Evolutionary conservation across 2,797 vertebrate genomes (phyloP).

Genomic region (Arrhamphus sclerolepis): DNA sequence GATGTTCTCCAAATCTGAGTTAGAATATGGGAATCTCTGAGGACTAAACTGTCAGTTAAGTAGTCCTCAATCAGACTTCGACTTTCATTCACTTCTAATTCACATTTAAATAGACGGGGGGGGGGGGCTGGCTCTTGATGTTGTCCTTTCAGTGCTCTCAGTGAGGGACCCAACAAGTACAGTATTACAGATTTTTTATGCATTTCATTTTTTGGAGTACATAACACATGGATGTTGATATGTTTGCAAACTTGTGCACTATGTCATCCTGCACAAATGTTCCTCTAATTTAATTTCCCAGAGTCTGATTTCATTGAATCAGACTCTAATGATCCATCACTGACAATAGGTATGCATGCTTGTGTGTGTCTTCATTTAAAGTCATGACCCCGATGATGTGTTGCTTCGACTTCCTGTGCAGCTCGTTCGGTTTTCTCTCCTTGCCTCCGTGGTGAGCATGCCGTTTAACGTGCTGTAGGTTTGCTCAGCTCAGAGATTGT

Average conservation of each 20-base stretch:
- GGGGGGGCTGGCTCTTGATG: background rate
- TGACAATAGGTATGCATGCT: background rate
- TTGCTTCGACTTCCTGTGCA: no score
- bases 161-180: background rate
- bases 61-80: conserved; percentile 17
- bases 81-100: conserved; percentile 40
- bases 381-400: background rate
- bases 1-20: conserved; percentile 10
- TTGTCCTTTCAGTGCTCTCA: conserved; percentile 5
- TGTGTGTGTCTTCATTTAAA: conserved; percentile 23
- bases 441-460: no score
- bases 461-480: no score
- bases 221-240: background rate
- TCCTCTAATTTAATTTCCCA: background rate
- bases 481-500: no score
- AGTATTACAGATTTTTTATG: background rate
- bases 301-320: background rate
- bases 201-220: no score
- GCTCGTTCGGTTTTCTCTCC: no score
- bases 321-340: background rate
- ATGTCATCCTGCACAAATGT: background rate
- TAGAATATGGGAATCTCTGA: conserved; percentile 24
- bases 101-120: background rate
- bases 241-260: conserved; percentile 1
- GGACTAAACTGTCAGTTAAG: conserved; percentile 27